Evolutionary conservation across 2,888 invertebrate genomes (phyloP), one percentile per base, ranked within the genome.

Genomic region (Heliconius ethilla): DNA sequence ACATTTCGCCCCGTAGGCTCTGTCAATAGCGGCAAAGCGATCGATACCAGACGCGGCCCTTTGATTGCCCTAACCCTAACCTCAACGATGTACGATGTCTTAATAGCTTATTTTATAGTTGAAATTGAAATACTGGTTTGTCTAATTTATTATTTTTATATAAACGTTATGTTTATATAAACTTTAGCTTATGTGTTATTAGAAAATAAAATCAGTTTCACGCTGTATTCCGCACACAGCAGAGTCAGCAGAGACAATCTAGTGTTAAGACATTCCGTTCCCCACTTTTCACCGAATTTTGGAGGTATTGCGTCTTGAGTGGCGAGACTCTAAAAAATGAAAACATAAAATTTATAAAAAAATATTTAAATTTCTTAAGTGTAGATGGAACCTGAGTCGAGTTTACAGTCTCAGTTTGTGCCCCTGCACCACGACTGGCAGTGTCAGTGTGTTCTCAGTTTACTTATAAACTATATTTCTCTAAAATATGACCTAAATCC

Each of bases 51-150:
- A 76, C 74, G 27, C 37, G 66, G 51, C 78, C 77, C 76, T 81
- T 80, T 80, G 77, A 79, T 78, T 78, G 75, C 79, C 78, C 77
- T 69, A 67, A 70, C 76, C 78, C 74, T 77, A 51, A 62, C 75
- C 77, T 67, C 66, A 51, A 55, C 70, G 67, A 79, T 79, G 77
- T 79, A 62, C 70, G 70, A 79, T 79, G 73, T 79, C 77, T 77
- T 79, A 77, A 77, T 79, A 72, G 70, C 67, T 77, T 77, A 63
- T 77, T 67, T 77, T 70, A 75, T 75, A 33, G 22, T 7, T 22
- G 10, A 33, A 4, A 66, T 25, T 62, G 25, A 62, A 62, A 62
- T n/a, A 62, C 11, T 62, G 3, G 25, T 25, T 62, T 25, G 45
- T 51, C 45, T 18, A 62, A 62, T 62, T 62, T 62, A n/a, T 62